Evolutionary conservation across 2,113 vertebrate genomes (phyloP), one percentile per base, ranked within the genome.

Genomic region (Ciconia boyciana): DNA sequence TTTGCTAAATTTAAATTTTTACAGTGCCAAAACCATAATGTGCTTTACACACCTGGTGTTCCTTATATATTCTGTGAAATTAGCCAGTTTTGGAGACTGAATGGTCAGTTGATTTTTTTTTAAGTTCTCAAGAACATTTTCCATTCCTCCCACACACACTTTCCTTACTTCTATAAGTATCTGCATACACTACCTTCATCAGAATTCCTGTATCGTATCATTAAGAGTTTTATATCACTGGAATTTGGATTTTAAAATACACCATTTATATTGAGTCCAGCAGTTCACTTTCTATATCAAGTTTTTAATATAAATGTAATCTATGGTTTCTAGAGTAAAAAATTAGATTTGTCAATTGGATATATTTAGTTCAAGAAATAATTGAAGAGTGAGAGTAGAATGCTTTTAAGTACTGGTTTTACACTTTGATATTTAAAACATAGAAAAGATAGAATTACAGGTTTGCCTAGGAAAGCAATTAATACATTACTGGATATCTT

Each of bases 141-240:
- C 21, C 3, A 43, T 76, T 89, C 26, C 20, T 60, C 15, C 2
- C 9, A 71, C 7, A 14, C 0, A 0, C 7, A n/a, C 3, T 80
- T 76, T 18, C 29, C 16, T 54, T 60, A 39, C 19, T 60, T 54
- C 71, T 43, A 34, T 25, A 64, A 24, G 11, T 75, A 32, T 69
- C 10, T 77, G 16, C 13, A 43, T 34, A 41, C 10, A 28, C 25
- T 28, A 49, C 54, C 48, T 76, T 89, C 28, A 69, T 55, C 16
- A 74, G 7, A 87, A 91, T 78, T 87, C 32, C 18, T 76, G 13
- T 46, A 76, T 34, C 44, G 55, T 43, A 55, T 51, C 7, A 65
- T 22, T 41, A 54, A 44, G 13, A 49, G 5, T 58, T 76, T 64
- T 64, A 12, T 60, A 39, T 64, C 18, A 46, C 11, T 80, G 29